Percentiles rank a stretch among this genome's conserved stretches.
phyloP scores from a whole-genome alignment of 2,888 invertebrate species.

The Diplolepis rosae region DNA sequence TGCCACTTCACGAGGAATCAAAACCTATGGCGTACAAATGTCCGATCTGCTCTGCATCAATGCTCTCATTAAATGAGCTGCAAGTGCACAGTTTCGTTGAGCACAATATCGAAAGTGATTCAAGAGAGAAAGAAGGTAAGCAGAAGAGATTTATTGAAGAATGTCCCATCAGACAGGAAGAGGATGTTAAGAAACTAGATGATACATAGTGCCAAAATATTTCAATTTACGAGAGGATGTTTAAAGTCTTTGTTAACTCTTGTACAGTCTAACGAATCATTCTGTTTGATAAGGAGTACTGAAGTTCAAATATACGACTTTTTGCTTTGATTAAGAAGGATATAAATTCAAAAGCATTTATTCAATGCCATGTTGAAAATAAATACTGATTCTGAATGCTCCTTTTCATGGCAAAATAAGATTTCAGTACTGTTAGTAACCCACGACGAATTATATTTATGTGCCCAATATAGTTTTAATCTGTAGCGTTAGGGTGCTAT shows the following conservation, averaged over 20 bases:
- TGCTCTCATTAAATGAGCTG: constrained; percentile 62
- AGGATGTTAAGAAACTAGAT: constrained; percentile 77
- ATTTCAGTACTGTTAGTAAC: constrained; percentile 20
- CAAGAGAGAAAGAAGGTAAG: constrained; percentile 66
- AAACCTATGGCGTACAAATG: constrained; percentile 58
- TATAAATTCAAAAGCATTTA: constrained; percentile 17
- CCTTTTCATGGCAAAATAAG: constrained; percentile 2
- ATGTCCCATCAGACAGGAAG: constrained; percentile 66
- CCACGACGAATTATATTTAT: constrained; percentile 26
- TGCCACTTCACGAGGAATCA: constrained; percentile 58
- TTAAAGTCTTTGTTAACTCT: constrained; percentile 13
- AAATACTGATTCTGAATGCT: background rate
- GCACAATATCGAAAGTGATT: constrained; percentile 60
- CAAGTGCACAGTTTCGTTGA: constrained; percentile 67
- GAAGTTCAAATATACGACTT: background rate
- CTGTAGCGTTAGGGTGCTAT: constrained; percentile 59
- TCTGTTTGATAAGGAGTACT: background rate
- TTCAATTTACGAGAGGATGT: constrained; percentile 21
- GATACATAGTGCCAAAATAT: constrained; percentile 80
- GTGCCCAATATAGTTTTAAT: constrained; percentile 27
- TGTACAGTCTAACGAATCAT: background rate
- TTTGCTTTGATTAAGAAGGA: too few species aligned
- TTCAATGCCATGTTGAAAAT: background rate
- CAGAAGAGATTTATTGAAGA: constrained; percentile 73
- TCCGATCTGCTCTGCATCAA: constrained; percentile 62